Evolutionary conservation across 2,888 invertebrate species (phyloP), one percentile per base, ranked within the genome.

Genomic region (Chesias legatella): DNA sequence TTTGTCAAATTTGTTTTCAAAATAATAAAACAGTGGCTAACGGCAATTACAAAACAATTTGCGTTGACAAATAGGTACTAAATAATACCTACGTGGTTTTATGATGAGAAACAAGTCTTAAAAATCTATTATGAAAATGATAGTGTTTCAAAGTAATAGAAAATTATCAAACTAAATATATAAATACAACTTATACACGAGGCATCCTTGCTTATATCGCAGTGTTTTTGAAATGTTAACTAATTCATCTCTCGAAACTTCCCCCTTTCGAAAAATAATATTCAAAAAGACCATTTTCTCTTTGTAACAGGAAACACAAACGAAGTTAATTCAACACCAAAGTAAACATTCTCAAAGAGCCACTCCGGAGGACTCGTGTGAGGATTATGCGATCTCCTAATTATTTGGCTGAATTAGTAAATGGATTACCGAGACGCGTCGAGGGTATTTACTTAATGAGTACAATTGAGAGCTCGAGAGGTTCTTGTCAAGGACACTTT

Each of bases 331-430:
- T 45, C 36, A 25, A 43, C 17, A 33, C 31, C 21, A 24, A 33
- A 45, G 25, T 22, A 35, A 35, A 33, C 37, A 33, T 2, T 22
- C 32, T 25, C 26, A 23, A 10, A 22, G 7, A 26, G 9, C 9
- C 24, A 24, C 26, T 33, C 6, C 10, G 11, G 1, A 22, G 10
- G 13, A 10, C 26, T 42, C 28, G 45, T 36, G 45, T 17, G 43
- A 27, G 40, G 30, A 43, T 53, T 44, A 46, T 25, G 37, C 20
- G 44, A 38, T 32, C 35, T 39, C 40, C 43, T 51, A 46, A 54
- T 52, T 50, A 52, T 51, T 49, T 48, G 36, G 37, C 28, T 44
- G 48, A 46, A 50, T 54, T 46, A 45, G 40, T 48, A 36, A 49
- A 44, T 35, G 36, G 48, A 47, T 54, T 48, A 49, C 31, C 10